Evolutionary conservation across 2,113 vertebrate genomes (phyloP), one percentile per base, ranked within the genome.

Genomic region (Zootoca vivipara): DNA sequence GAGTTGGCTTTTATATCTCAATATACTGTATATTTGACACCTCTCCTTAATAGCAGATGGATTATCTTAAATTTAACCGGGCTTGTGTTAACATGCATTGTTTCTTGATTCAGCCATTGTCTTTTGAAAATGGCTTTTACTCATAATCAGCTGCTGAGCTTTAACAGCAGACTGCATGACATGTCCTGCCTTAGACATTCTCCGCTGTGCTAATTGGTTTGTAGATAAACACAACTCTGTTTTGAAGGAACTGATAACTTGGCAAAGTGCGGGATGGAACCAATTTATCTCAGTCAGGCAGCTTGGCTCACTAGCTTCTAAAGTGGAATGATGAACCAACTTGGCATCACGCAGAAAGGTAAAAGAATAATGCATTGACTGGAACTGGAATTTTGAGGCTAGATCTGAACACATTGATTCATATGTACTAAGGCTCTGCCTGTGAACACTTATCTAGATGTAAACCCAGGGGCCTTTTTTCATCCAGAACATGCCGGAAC

Each of bases 191-290:
- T 75, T 73, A 88, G 79, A 67, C 56, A 33, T 82, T 75, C 52
- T 82, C 35, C 42, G 46, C 33, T 42, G 18, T 82, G 52, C 78
- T 87, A 87, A 87, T 74, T 87, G 78, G 79, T 87, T 82, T 87
- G 86, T 52, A 87, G 86, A 82, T 87, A 82, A 75, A 88, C 58
- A 67, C 35, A 65, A 65, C 30, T 87, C 79, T 46, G 79, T 87
- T 87, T 87, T 75, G 70, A 82, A 88, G 40, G 62, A 74, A 10
- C 38, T 87, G 86, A 82, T 87, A 87, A 75, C 86, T 87, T 88
- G 79, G 56, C 79, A 82, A 52, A 75, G 79, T 65, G 30, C 77
- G 35, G 86, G 86, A 52, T 75, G 69, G 70, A 87, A 82, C 79
- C 35, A 82, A 87, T 87, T 87, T 88, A 82, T 88, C 86, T 67